Evolutionary conservation across 1,140 invertebrate genomes (phyloP).

Genomic region (Drosophila jambulina): DNA sequence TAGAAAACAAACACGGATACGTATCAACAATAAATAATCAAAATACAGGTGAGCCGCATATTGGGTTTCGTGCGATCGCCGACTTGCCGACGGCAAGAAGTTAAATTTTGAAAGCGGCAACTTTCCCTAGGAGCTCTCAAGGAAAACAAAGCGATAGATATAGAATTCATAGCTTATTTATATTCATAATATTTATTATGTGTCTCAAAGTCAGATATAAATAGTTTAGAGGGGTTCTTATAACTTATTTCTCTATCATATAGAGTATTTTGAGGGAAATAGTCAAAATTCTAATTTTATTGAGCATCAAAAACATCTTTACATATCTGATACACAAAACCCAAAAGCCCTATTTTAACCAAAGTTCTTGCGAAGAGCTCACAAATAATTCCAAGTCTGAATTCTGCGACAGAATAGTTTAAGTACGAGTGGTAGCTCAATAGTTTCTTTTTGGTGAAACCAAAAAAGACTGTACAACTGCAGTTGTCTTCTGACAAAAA

Average conservation of each 20-base stretch:
- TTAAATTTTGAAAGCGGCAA: not conserved
- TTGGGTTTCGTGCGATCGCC: conserved; percentile 18
- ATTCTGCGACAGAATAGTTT: too few relatives aligned
- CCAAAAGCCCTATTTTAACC: not conserved
- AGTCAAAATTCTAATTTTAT: not conserved
- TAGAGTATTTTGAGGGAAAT: not conserved
- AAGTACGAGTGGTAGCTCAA: too few relatives aligned
- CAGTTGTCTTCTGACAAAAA: too few relatives aligned
- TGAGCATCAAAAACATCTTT: not conserved
- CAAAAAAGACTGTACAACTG: too few relatives aligned
- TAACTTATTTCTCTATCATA: not conserved
- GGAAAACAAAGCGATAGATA: not conserved
- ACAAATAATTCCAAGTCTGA: not conserved
- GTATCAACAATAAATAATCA: conserved; percentile 55
- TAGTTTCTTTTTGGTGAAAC: too few relatives aligned
- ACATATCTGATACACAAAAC: not conserved
- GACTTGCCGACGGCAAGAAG: conserved; percentile 41
- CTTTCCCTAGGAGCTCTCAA: not conserved
- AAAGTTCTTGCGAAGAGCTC: not conserved
- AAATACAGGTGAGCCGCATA: conserved; percentile 47
- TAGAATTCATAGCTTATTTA: not conserved
- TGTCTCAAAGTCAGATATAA: not conserved
- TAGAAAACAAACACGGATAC: conserved; percentile 50
- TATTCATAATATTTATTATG: not conserved
- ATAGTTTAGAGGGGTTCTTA: not conserved